Conservation (phyloP, 35 echinoderm and acorn worm species). For the Acanthaster planci region DNA sequence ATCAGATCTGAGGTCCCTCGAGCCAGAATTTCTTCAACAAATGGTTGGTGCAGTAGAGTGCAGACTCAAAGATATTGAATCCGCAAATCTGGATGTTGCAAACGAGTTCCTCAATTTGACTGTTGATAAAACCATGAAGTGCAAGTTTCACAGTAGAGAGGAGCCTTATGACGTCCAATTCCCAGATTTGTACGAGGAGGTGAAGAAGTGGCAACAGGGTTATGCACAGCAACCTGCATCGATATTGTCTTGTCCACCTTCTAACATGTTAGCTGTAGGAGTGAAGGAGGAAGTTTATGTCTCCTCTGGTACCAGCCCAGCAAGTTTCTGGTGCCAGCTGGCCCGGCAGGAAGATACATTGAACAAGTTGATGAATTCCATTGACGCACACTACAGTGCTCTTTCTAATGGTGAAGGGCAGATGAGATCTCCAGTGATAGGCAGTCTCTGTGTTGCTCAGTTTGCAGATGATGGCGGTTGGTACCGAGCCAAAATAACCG, state of each 20-base stretch:
- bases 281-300: slow-evolving; percentile 37
- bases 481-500: slow-evolving; percentile 82
- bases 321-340: slow-evolving; percentile 52
- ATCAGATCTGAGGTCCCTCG: slow-evolving; percentile 46
- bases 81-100: not conserved
- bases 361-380: not conserved
- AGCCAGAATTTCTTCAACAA: slow-evolving; percentile 46
- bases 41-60: slow-evolving; percentile 77
- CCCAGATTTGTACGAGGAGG: not conserved
- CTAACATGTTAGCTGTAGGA: not conserved
- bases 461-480: slow-evolving; percentile 74
- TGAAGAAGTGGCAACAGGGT: not conserved
- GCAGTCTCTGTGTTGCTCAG: slow-evolving; percentile 72
- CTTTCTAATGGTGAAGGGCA: not conserved
- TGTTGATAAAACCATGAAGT: slow-evolving; percentile 42
- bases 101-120: slow-evolving; percentile 45
- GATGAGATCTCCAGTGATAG: slow-evolving; percentile 13
- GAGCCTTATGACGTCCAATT: slow-evolving; percentile 11
- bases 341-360: slow-evolving; percentile 34
- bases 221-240: not conserved
- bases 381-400: slow-evolving; percentile 13
- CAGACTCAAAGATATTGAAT: slow-evolving; percentile 38
- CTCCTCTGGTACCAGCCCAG: slow-evolving; percentile 35
- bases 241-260: not conserved
- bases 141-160: slow-evolving; percentile 26